Percentiles rank a stretch among this genome's conserved stretches.
These are phyloP conservation scores for Phalloptychus januarius DNA, from an alignment of 2,797 vertebrate species.

Conservation along the genomic window DNA sequence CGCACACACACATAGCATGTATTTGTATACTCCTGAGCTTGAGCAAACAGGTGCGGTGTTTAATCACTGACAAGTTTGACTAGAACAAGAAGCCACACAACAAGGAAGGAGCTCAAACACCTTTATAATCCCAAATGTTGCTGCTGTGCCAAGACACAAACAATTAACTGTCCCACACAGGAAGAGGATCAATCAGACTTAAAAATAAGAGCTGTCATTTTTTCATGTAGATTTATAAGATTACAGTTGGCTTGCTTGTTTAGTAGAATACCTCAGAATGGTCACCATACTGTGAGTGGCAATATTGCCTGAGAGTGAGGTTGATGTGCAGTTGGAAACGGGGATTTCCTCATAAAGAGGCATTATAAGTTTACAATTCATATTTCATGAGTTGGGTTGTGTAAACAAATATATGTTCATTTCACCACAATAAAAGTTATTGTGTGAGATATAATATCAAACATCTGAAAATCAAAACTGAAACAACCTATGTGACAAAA, in stretches of 20 bases:
- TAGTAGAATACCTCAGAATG: background rate
- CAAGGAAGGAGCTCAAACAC: slow-evolving; percentile 27
- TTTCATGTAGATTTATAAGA: background rate
- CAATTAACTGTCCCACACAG: background rate
- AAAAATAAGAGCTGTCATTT: slow-evolving; percentile 53
- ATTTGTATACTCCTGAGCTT: slow-evolving; percentile 19
- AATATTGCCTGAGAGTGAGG: background rate
- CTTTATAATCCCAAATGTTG: slow-evolving; percentile 15
- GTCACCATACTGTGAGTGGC: background rate
- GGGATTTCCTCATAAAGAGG: background rate
- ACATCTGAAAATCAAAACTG: background rate
- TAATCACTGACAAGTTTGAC: slow-evolving; percentile 68
- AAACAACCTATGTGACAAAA: background rate
- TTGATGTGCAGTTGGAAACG: background rate
- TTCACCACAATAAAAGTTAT: background rate
- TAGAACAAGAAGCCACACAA: slow-evolving; percentile 38
- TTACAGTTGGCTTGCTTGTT: background rate
- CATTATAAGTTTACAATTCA: background rate
- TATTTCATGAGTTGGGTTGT: background rate
- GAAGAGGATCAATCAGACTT: background rate
- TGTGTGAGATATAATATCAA: background rate
- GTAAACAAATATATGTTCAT: background rate
- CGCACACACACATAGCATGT: background rate
- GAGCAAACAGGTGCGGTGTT: slow-evolving; percentile 58
- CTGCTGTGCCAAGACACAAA: slow-evolving; percentile 20